Evolutionary conservation across 2,888 invertebrate species (phyloP).

Genomic region (Drosophila tripunctata): DNA sequence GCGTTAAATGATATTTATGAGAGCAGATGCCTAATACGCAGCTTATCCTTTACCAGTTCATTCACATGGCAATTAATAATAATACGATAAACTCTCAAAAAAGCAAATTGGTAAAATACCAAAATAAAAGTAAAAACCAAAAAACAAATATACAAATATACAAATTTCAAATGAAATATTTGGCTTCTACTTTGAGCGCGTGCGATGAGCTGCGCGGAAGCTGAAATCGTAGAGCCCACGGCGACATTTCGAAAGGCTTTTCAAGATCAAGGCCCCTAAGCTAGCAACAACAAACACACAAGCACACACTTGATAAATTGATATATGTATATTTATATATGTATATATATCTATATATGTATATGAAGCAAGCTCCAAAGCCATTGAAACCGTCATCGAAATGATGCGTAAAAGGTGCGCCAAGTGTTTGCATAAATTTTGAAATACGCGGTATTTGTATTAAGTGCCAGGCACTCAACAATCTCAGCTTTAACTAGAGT

Average conservation of each 20-base stretch:
- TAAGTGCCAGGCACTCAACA: slow-evolving; percentile 67
- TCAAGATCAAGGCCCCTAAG: slow-evolving; percentile 70
- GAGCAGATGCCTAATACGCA: slow-evolving; percentile 21
- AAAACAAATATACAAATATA: slow-evolving; percentile 9
- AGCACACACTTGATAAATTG: slow-evolving; percentile 58
- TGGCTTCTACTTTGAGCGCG: slow-evolving; percentile 48
- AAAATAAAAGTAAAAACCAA: background rate
- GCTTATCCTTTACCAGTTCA: slow-evolving; percentile 76
- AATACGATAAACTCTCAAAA: slow-evolving; percentile 5
- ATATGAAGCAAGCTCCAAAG: slow-evolving; percentile 66
- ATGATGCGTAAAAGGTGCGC: slow-evolving; percentile 67
- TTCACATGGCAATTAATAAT: slow-evolving; percentile 69
- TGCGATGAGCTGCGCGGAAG: slow-evolving; percentile 66
- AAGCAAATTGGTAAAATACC: background rate
- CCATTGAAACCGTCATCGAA: slow-evolving; percentile 37
- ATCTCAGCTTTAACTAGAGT: slow-evolving; percentile 36
- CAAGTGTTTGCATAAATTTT: slow-evolving; percentile 73
- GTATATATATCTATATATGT: no score
- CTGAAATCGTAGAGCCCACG: slow-evolving; percentile 37
- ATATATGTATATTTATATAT: slow-evolving; percentile 64
- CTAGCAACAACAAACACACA: slow-evolving; percentile 16
- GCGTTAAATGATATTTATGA: slow-evolving; percentile 44
- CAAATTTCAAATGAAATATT: slow-evolving; percentile 16
- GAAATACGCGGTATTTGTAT: slow-evolving; percentile 56
- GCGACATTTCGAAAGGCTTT: slow-evolving; percentile 76